Evolutionary conservation across 23 tunicate genomes (phyloP), one percentile per base, ranked within the genome.

Genomic region (Styela clava): DNA sequence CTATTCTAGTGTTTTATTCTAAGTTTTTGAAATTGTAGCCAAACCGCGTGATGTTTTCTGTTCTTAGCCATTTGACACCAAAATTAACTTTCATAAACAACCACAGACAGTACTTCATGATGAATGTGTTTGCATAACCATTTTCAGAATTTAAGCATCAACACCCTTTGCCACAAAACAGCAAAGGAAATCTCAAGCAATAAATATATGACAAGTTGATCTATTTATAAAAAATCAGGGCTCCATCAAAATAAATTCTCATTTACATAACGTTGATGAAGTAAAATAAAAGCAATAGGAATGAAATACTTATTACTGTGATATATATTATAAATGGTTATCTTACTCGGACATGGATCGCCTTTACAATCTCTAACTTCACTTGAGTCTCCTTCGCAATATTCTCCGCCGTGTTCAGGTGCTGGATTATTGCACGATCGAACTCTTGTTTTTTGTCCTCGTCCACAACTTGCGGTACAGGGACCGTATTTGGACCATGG

Each of bases 381-480:
- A 67, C 86, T 62, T 44, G 65, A 78, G 23, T 78, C 30, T 52
- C 97, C 97, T 1, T 31, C 83, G 52, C 97, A 92, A 34, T 79
- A 70, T 22, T 67, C 86, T 26, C 97, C 97, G 26, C 81, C 97
- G 2, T 63, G 74, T 65, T 87, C 79, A 3, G 97, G 97, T 26
- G 83, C 79, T 18, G 97, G 97, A 2, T 91, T 88, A 69, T 92
- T 87, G 79, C 97, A 92, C 20, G 44, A 31, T 31, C 97, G 80
- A 33, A 67, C 73, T 35, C 88, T 83, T 33, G 83, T 82, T 23
- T 65, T 36, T 64, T 74, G 74, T 51, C 88, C 97, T 56, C 69
- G 82, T 31, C 97, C 97, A 44, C 97, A 92, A 35, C 88, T 86
- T 61, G 79, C 97, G 52, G 84, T 82, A 80, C 97, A 92, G 2